Evolutionary conservation across 2,113 vertebrate species (phyloP).

Genomic region (Saccopteryx bilineata): DNA sequence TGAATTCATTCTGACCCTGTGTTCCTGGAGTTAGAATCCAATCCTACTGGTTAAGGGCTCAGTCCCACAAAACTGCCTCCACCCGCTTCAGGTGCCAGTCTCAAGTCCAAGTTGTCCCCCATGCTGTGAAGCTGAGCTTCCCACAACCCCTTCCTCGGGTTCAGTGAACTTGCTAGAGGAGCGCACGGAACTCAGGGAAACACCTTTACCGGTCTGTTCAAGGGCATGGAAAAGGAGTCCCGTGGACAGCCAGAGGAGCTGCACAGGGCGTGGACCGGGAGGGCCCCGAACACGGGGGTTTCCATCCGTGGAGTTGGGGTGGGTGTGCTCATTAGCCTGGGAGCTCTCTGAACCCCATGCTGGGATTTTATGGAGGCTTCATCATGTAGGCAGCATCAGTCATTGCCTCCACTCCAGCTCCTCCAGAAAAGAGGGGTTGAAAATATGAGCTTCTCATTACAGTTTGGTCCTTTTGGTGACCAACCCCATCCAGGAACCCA

Average conservation of each 20-base stretch:
- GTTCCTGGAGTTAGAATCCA: not conserved
- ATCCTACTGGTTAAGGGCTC: not conserved
- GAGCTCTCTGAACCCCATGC: not conserved
- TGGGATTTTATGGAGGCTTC: not conserved
- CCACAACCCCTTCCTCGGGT: not conserved
- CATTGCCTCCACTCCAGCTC: not conserved
- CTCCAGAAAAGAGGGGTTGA: not conserved
- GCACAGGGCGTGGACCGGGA: not conserved
- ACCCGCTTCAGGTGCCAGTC: not conserved
- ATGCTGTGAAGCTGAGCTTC: not conserved
- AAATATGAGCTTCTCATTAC: not conserved
- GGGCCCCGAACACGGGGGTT: not conserved
- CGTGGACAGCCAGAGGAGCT: not conserved
- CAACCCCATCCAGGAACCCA: not conserved
- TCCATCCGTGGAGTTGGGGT: not conserved
- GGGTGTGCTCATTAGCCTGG: not conserved
- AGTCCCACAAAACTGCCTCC: not conserved
- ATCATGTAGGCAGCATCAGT: accelerated
- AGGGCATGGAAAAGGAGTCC: not conserved
- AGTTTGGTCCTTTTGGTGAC: not conserved
- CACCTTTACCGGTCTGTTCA: not conserved
- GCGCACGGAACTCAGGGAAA: not conserved
- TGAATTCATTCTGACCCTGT: not conserved
- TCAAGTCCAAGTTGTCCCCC: not conserved
- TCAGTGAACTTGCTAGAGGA: not conserved